Percentiles rank a stretch among this genome's conserved stretches.
These are phyloP conservation scores for Zonitis immaculata DNA, from an alignment of 2,888 invertebrate genomes.

Conservation along the genomic window DNA sequence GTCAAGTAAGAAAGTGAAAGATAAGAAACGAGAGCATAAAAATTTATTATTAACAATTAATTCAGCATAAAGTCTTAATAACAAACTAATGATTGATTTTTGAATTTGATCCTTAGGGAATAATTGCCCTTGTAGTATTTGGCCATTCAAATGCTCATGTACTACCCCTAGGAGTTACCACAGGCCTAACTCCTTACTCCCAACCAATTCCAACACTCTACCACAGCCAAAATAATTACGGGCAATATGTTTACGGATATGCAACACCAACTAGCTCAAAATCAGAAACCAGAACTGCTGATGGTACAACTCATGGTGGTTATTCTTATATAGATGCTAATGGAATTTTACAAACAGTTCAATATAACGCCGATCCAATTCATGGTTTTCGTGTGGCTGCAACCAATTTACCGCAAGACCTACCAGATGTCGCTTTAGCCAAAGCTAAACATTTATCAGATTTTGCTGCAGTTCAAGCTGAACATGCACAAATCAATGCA, in stretches of 20 bases:
- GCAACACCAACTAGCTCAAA: constrained; percentile 62
- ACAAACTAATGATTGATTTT: not conserved
- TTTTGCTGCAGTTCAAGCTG: constrained; percentile 38
- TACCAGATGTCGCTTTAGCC: constrained; percentile 44
- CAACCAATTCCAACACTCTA: constrained; percentile 48
- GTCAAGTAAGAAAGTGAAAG: constrained; percentile 1
- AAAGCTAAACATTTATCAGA: constrained; percentile 42
- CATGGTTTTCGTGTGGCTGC: constrained; percentile 64
- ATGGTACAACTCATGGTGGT: constrained; percentile 61
- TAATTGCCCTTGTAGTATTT: constrained; percentile 4
- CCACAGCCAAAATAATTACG: constrained; percentile 55
- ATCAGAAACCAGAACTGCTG: constrained; percentile 57
- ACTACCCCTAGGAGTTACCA: constrained; percentile 46
- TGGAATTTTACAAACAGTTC: constrained; percentile 60
- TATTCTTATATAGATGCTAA: constrained; percentile 67
- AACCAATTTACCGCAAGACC: constrained; percentile 57
- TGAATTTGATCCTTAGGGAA: not conserved
- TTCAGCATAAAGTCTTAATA: not conserved
- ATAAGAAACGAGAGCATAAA: not conserved
- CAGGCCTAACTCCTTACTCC: constrained; percentile 37
- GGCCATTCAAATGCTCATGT: constrained; percentile 13
- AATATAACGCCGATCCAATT: constrained; percentile 58
- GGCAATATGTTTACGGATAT: constrained; percentile 60
- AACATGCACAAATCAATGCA: constrained; percentile 32
- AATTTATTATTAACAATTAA: not conserved